Evolutionary conservation across 23 tunicate genomes (phyloP), one percentile per base, ranked within the genome.

Genomic region (Oikopleura dioica): DNA sequence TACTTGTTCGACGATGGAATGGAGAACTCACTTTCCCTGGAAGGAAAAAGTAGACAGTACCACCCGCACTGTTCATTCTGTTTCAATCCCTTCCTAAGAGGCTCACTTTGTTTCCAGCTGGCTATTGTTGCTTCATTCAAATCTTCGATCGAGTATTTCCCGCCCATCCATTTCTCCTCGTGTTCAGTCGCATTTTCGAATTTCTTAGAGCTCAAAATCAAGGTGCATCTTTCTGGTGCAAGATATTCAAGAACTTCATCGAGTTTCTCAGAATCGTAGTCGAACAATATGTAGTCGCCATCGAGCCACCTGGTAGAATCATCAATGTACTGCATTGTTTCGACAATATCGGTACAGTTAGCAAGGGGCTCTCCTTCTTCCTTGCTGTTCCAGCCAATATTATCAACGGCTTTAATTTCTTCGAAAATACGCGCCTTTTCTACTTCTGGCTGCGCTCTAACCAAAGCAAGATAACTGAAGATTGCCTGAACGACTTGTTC

Each of bases 141-240:
- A n/a, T 38, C 35, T 1, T 44, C 77, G 37, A 84, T 51, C 23
- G 38, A 59, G 80, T 89, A 85, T 37, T 89, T 68, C 30, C 84
- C 80, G 0, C 89, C 89, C 38, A 79, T 84, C 89, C 89, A 89
- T 36, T 77, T 79, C 38, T 84, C 89, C 1, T 77, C n/a, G n/a
- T n/a, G n/a, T n/a, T n/a, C n/a, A n/a, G n/a, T n/a, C n/a, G n/a
- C n/a, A n/a, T n/a, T n/a, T n/a, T n/a, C n/a, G n/a, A n/a, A n/a
- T n/a, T n/a, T n/a, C n/a, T n/a, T n/a, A n/a, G n/a, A n/a, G n/a
- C n/a, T n/a, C n/a, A n/a, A n/a, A n/a, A n/a, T n/a, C n/a, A n/a
- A n/a, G n/a, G n/a, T n/a, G n/a, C n/a, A n/a, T 9, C 16, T 44
- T 9, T 9, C 16, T 9, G 55, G 16, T 9, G 55, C 16, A 9